Evolutionary conservation across 1,140 invertebrate species (phyloP), one percentile per base, ranked within the genome.

Genomic region (Orchestia grillus): DNA sequence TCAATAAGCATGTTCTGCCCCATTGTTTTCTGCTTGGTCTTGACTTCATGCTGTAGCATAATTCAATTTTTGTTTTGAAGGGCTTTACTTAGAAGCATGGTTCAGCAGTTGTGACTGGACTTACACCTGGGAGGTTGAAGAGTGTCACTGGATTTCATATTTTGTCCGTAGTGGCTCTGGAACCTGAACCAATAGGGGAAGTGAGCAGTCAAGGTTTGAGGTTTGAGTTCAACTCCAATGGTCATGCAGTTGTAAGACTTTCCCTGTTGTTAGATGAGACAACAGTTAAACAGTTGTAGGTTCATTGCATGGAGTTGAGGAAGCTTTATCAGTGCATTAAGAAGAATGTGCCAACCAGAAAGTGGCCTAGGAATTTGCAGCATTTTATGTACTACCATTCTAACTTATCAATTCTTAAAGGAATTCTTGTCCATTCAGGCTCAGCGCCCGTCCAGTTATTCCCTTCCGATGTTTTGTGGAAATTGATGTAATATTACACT

Each of bases 21-120:
- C 41, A 42, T 90, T 90, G 88, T 90, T 90, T 90, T 90, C n/a
- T 90, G 15, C 88, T 90, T 90, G 88, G 88, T 23, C 41, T 23
- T 28, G 88, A 90, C 41, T 90, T 90, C 41, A 23, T 90, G 23
- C 11, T 42, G 41, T 23, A 11, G 19, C 88, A 90, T 28, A 41
- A 90, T 41, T 28, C 41, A 28, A 23, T 11, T 90, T 28, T 90
- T 90, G 88, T 28, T 42, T 90, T 90, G 19, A 28, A 28, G 23
- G 23, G 11, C 41, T 11, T 28, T 90, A 28, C 16, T 90, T 90
- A 41, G 11, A 90, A 90, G n/a, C 11, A 28, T 90, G 41, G 41
- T 16, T 11, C 15, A 23, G 88, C 19, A 23, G 41, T 42, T 41
- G 41, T 90, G 19, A 11, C 88, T 11, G 11, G 23, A 15, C n/a